phyloP scores from a whole-genome alignment of 2,797 vertebrate species.

The Sebastiscus tertius region DNA sequence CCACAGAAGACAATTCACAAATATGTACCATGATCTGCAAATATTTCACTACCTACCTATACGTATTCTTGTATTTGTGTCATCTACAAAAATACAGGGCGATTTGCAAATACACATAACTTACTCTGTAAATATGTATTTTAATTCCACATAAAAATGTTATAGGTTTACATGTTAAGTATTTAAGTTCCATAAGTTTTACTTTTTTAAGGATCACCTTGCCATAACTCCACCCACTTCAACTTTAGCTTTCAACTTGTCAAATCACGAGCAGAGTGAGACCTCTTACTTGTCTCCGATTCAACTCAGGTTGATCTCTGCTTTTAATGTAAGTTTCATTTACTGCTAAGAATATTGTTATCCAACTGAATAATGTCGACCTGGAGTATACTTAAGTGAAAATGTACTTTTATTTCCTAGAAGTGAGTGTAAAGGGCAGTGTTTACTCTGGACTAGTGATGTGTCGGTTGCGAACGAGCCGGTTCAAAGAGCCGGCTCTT shows the following conservation, averaged over 20 bases:
- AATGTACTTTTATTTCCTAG: background rate
- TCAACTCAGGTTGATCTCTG: background rate
- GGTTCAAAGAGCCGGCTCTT: too few species aligned
- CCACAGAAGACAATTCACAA: too few species aligned
- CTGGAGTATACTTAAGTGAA: accelerated
- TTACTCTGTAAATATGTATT: too few species aligned
- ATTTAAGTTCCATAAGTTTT: background rate
- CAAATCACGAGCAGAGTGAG: slow-evolving; percentile 27
- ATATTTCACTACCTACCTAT: too few species aligned
- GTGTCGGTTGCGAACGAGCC: accelerated
- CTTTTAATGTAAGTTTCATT: background rate
- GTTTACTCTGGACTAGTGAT: background rate
- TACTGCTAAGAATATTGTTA: background rate
- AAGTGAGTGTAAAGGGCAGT: too few species aligned
- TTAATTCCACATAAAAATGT: too few species aligned
- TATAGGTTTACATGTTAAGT: too few species aligned
- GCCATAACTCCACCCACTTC: background rate
- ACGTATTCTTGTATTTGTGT: too few species aligned
- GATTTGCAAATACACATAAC: too few species aligned
- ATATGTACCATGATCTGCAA: too few species aligned
- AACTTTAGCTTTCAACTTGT: background rate
- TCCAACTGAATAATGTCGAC: accelerated
- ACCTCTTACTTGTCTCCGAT: background rate
- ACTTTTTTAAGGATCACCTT: background rate
- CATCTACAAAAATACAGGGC: too few species aligned